Evolutionary conservation across 2,113 vertebrate species (phyloP).

Genomic region (Aleadryas rufinucha): DNA sequence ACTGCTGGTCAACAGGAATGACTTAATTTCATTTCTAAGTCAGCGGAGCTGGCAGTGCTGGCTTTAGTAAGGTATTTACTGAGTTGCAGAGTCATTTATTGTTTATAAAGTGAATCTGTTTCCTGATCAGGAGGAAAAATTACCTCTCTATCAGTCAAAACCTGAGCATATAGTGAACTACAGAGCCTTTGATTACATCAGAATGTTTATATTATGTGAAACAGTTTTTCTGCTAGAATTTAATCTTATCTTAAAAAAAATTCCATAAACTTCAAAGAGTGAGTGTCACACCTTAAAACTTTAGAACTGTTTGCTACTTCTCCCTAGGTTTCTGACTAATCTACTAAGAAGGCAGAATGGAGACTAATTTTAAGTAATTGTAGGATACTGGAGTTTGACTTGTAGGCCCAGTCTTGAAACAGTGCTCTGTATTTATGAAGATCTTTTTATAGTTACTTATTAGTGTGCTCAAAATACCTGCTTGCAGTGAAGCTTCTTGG

Average conservation of each 20-base stretch:
- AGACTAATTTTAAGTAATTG: conserved; percentile 7
- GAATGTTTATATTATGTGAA: background rate
- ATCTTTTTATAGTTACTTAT: conserved; percentile 21
- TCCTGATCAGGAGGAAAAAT: background rate
- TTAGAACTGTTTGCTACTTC: background rate
- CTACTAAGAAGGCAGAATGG: background rate
- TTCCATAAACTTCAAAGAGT: background rate
- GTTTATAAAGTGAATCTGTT: background rate
- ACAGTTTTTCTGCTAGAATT: background rate
- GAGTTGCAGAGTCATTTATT: background rate
- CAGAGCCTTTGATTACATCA: background rate
- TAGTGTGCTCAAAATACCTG: conserved; percentile 5
- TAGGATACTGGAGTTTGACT: background rate
- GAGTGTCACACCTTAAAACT: background rate
- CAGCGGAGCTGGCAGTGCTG: background rate
- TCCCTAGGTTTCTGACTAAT: background rate
- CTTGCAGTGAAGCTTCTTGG: background rate
- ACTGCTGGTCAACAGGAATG: background rate
- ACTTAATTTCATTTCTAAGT: background rate
- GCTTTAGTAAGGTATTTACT: background rate
- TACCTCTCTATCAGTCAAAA: background rate
- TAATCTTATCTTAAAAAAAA: background rate
- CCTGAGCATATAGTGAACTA: background rate
- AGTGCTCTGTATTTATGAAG: background rate
- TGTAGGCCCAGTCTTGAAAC: background rate